Percentiles rank a stretch among this genome's conserved stretches.
Conservation (phyloP, 2,797 vertebrate species). For the Rhynchotus rufescens region DNA sequence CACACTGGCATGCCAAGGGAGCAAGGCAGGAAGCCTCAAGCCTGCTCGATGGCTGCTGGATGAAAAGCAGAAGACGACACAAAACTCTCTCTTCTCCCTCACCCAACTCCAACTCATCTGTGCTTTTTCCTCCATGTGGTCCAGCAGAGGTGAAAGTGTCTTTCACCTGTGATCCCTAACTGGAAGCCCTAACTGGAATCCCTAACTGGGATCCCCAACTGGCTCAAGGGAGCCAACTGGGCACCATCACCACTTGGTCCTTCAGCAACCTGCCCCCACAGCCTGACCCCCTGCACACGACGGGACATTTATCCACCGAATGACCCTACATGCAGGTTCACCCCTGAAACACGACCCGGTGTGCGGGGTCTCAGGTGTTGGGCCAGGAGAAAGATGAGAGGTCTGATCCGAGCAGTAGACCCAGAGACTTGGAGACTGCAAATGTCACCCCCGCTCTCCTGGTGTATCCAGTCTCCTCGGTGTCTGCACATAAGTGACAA, state of each 20-base stretch:
- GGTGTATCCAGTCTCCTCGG: background rate
- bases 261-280: background rate
- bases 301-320: background rate
- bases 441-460: background rate
- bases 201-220: too few relatives aligned
- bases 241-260: background rate
- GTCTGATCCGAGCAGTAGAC: background rate
- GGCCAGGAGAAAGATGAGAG: constrained; percentile 19
- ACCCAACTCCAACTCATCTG: background rate
- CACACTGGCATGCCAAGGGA: constrained; percentile 4
- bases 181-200: too few relatives aligned
- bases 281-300: background rate
- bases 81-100: background rate
- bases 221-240: background rate
- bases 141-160: background rate
- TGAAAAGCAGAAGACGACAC: background rate
- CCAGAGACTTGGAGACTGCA: background rate
- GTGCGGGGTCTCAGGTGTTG: background rate
- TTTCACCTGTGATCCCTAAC: too few relatives aligned
- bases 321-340: background rate
- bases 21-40: background rate
- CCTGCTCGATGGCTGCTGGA: background rate
- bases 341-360: background rate
- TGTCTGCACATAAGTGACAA: background rate
- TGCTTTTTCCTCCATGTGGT: background rate